Evolutionary conservation across 2,888 invertebrate species (phyloP), one percentile per base, ranked within the genome.

Genomic region (Hemaris fuciformis): DNA sequence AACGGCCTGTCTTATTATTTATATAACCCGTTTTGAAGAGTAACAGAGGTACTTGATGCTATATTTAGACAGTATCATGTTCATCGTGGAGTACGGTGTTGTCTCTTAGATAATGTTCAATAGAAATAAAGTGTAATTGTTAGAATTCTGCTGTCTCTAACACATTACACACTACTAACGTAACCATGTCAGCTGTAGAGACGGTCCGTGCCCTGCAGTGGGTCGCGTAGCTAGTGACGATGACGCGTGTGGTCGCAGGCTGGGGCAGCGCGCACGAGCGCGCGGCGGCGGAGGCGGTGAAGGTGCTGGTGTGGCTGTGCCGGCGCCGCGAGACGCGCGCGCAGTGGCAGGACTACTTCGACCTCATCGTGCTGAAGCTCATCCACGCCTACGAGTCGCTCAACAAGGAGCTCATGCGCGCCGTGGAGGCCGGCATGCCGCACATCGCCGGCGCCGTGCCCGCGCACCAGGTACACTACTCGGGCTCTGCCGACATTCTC

Each of bases 351-450:
- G 96, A 96, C 77, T 99, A 97, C 91, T 96, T 97, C 62, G 99
- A 99, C 92, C 94, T 99, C 61, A 96, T 99, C 42, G 95, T 98
- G 61, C 92, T 99, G 59, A 96, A 97, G 87, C 96, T 99, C 13
- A 95, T 99, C 72, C 95, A 97, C 81, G 97, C 97, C 61, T 98
- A 98, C 90, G 96, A 94, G 74, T 93, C 93, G 53, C 91, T 94
- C 68, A 94, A 94, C 84, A 95, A 95, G 87, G 95, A 96, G 85
- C 95, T 98, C 65, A 94, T 96, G 67, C 94, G 97, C 60, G 96
- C 96, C 46, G 98, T 99, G 1, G 99, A 99, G 82, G 95, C 95
- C 56, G 97, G 98, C 41, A 93, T 94, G 88, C 93, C 94, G 67
- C 91, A 94, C 46, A 94, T 98, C 64, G 98, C 98, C 46, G 93